Base-by-base conservation (phyloP, 1,140 invertebrate species). In the Armadillidium nasatum region DNA sequence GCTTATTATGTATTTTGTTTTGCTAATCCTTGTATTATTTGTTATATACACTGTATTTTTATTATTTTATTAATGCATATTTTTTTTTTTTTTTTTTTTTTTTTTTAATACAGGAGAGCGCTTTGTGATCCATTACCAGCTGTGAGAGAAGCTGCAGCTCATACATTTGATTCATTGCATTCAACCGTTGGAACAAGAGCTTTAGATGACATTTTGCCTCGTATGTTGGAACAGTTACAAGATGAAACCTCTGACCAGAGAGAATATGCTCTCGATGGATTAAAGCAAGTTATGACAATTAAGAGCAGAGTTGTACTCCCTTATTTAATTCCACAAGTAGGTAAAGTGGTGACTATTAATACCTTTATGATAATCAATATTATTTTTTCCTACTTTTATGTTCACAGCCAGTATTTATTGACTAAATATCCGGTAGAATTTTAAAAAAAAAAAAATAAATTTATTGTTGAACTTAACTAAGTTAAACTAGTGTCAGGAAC, bases 151-250 rank as follows among this genome's bases (percentile, higher is more conserved):
- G 96, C 96, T 22, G 97, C 97, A 7, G 96, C 97, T 9, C 93
- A 94, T 83, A 97, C 97, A 0, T 99, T 99, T 85, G 96, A 98
- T 83, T 94, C 92, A 82, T 88, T 99, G 60, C 96, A 99, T 87
- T 90, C 91, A 46, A 98, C 94, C 46, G 95, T 99, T 45, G 97
- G 97, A 66, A 89, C 91, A 45, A 88, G 94, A 82, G 97, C 97
- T 44, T 86, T 99, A n/a, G 97, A 99, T 86, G 97, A 99, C 83
- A 98, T 99, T 85, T 85, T 99, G 72, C 94, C 96, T 70, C 88
- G 90, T 73, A 92, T 99, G 88, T 87, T 99, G 76, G 90, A 91
- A 22, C 90, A 94, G 81, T 84, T 98, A 82, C 89, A 92, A 82
- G 89, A 95, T 83, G 75, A 78, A 21, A 77, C 75, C 21, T 75